phyloP scores from a whole-genome alignment of 1,140 invertebrate genomes.

The Drosophila paulistorum region DNA sequence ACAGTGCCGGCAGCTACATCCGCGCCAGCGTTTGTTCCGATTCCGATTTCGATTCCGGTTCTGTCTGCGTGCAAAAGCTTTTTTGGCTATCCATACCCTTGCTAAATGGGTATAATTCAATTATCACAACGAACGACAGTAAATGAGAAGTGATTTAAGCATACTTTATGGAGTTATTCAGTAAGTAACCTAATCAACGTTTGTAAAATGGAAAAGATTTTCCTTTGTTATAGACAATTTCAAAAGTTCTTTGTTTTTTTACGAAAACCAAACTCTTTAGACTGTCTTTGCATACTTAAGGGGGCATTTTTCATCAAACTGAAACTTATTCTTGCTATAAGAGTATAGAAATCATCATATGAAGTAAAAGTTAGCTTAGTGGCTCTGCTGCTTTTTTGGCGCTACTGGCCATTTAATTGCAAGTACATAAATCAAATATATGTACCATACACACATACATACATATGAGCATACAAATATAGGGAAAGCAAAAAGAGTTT shows the following conservation, averaged over 20 bases:
- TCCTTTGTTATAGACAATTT: too few relatives aligned
- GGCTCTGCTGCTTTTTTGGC: neutral
- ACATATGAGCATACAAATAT: too few relatives aligned
- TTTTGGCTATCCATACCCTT: constrained; percentile 14
- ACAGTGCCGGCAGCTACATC: constrained; percentile 29
- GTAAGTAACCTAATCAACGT: too few relatives aligned
- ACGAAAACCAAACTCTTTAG: too few relatives aligned
- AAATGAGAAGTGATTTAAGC: neutral
- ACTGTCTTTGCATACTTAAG: neutral
- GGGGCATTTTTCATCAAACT: neutral
- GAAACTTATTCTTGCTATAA: neutral
- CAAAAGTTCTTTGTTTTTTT: too few relatives aligned
- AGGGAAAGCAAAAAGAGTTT: constrained; percentile 1
- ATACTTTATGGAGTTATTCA: neutral
- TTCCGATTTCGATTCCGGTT: constrained; percentile 34
- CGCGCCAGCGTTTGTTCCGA: constrained; percentile 38
- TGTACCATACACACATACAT: too few relatives aligned
- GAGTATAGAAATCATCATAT: neutral
- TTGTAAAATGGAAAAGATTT: too few relatives aligned
- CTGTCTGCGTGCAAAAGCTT: constrained; percentile 49
- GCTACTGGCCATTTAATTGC: constrained; percentile 54
- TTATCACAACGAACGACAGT: neutral
- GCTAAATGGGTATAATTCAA: neutral
- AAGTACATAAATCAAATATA: constrained; percentile 61
- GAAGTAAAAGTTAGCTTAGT: neutral